A percentile compares a stretch with the other conserved stretches of the same genome.
Conservation (phyloP, 2,888 invertebrate species). For the Limulus polyphemus region DNA sequence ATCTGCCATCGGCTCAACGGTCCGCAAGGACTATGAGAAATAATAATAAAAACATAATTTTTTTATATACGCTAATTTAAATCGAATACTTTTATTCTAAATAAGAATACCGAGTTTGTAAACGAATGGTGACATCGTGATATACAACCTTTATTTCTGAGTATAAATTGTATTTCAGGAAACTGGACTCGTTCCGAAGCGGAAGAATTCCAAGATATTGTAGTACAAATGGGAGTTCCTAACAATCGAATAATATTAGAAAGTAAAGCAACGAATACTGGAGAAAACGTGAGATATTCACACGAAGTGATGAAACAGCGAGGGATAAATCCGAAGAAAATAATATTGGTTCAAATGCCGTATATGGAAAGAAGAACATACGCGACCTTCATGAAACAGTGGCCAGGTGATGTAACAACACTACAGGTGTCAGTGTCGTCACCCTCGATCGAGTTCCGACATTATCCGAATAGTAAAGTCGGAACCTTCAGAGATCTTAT, state of each 20-base stretch:
- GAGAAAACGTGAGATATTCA: conserved; percentile 30
- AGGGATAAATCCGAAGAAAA: conserved; percentile 13
- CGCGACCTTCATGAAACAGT: conserved; percentile 33
- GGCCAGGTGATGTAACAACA: conserved; percentile 25
- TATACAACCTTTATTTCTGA: too few species aligned
- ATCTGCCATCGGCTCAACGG: too few species aligned
- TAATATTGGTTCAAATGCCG: conserved; percentile 32
- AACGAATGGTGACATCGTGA: too few species aligned
- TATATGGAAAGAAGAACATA: conserved; percentile 32
- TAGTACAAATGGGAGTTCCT: conserved; percentile 29
- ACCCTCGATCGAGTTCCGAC: conserved; percentile 28
- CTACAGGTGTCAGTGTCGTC: conserved; percentile 29
- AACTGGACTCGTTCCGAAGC: conserved; percentile 30
- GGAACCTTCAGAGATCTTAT: conserved; percentile 28
- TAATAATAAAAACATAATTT: too few species aligned
- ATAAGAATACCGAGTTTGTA: too few species aligned
- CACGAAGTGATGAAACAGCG: conserved; percentile 23
- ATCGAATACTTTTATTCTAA: too few species aligned
- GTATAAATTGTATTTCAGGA: conserved; percentile 18
- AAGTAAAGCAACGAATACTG: conserved; percentile 30
- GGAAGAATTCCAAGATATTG: conserved; percentile 29
- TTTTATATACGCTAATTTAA: too few species aligned
- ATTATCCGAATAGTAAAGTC: conserved; percentile 29
- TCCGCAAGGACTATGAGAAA: too few species aligned
- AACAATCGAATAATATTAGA: conserved; percentile 28